Percentiles rank a stretch among this genome's conserved stretches.
These are phyloP conservation scores for Zeuzera pyrina DNA, from an alignment of 2,888 invertebrate species.

Conservation along the genomic window DNA sequence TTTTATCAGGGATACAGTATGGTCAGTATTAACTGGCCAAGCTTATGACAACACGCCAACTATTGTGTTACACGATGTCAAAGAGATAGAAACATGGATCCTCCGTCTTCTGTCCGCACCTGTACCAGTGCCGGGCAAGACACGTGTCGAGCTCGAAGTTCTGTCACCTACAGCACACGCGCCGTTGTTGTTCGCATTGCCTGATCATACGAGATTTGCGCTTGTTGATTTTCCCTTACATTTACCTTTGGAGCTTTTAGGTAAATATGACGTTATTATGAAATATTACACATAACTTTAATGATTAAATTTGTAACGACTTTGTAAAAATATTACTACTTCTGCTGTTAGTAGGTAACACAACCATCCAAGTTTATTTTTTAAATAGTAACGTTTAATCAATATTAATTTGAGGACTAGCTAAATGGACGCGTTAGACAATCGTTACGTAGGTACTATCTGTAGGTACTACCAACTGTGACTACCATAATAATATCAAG, in stretches of 20 bases:
- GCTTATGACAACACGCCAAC: conserved; percentile 86
- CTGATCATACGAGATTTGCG: conserved; percentile 97
- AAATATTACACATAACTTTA: neutral
- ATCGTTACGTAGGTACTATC: too few species aligned
- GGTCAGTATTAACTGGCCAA: conserved; percentile 94
- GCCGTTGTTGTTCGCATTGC: conserved; percentile 92
- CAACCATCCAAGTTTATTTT: too few species aligned
- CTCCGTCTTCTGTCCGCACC: conserved; percentile 95
- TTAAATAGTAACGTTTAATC: too few species aligned
- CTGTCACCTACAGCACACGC: conserved; percentile 89
- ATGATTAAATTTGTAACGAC: neutral
- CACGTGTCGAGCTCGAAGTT: conserved; percentile 85
- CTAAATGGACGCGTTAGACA: too few species aligned
- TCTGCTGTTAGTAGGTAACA: too few species aligned
- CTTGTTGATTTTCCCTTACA: conserved; percentile 99
- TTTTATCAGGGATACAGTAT: conserved; percentile 88
- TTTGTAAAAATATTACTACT: too few species aligned
- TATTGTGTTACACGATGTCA: conserved; percentile 94
- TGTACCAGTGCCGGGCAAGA: conserved; percentile 98
- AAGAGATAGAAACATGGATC: conserved; percentile 99
- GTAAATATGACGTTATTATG: conserved; percentile 33
- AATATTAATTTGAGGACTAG: too few species aligned
- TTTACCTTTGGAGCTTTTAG: conserved; percentile 96
- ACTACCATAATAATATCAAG: too few species aligned
- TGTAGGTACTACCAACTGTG: too few species aligned